Base-by-base conservation (phyloP, 2,113 vertebrate genomes). In the Melanocharis versteri region DNA sequence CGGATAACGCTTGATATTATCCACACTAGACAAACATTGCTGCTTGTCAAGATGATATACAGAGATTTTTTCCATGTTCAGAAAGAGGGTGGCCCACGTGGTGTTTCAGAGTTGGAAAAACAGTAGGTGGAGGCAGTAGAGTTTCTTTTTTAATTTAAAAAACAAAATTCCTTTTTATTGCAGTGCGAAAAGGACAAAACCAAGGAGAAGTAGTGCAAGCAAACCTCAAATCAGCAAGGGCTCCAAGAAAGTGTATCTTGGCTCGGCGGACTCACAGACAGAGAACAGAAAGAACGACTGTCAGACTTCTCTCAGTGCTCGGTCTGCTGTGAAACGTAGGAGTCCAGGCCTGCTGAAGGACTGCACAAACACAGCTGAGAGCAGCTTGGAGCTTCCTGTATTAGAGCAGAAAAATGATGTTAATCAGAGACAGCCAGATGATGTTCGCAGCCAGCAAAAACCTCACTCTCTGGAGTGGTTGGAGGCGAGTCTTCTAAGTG, bases 121-220 rank as follows among this genome's bases (percentile, higher is more conserved):
- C 28, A 28, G 50, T n/a, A 54, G 42, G 62, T 18, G 19, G 48
- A 89, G 71, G 56, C 64, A 78, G 58, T 31, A 21, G 81, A 51
- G 14, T 45, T 60, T 89, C 62, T 73, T 71, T 69, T 53, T 83
- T 45, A 50, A 78, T 87, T 84, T 69, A 57, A 94, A 76, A 76
- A 87, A 10, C 86, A 51, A 91, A 88, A 78, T 94, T 60, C 48
- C 57, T 94, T 83, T 90, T 71, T 89, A 80, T 98, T 98, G 93
- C 97, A 99, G 99, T 73, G 97, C 96, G 91, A 98, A 98, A 94
- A 98, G 98, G 97, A 97, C 95, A n/a, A 91, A 97, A 96, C 19
- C 92, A 87, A 98, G 94, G 91, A 96, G 83, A 69, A 91, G 79
- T 27, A 50, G 47, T 44, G 50, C 76, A 72, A 97, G 94, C 87